These are phyloP conservation scores for Coreius guichenoti DNA, from an alignment of 2,797 vertebrate genomes.

Conservation along the genomic window DNA sequence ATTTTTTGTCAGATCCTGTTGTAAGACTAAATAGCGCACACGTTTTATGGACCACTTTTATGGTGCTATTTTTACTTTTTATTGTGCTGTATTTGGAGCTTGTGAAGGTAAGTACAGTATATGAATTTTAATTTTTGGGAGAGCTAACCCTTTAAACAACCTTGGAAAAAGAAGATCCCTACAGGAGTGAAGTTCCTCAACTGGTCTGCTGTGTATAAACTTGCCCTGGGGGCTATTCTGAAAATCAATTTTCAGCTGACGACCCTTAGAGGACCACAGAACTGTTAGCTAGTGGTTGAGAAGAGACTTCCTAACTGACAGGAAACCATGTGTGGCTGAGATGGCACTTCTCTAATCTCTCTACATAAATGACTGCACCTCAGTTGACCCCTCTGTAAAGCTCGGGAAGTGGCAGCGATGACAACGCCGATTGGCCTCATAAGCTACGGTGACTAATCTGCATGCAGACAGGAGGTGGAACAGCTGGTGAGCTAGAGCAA, in stretches of 20 bases:
- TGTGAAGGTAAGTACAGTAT: not conserved
- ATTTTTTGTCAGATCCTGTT: not conserved
- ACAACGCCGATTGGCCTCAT: conserved; percentile 21
- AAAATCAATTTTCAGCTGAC: not conserved
- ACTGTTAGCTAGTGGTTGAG: not conserved
- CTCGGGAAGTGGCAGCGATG: conserved; percentile 3
- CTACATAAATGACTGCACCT: not conserved
- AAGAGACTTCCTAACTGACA: conserved; percentile 14
- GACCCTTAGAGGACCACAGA: not conserved
- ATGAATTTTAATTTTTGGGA: not conserved
- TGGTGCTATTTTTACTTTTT: not conserved
- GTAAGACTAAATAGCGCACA: not conserved
- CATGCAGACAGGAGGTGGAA: conserved; percentile 12
- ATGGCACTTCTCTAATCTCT: not conserved
- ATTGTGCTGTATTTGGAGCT: too few relatives aligned
- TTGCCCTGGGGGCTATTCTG: not conserved
- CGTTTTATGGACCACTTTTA: not conserved
- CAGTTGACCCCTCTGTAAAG: not conserved
- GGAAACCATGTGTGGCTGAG: conserved; percentile 7
- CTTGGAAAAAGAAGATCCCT: not conserved
- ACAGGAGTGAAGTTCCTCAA: not conserved
- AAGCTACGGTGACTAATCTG: conserved; percentile 20
- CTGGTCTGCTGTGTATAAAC: not conserved
- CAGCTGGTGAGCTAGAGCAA: conserved; percentile 19
- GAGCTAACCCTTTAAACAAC: too few relatives aligned